Base-by-base conservation (phyloP, 2,797 vertebrate species). In the Paedocypris micromegethes region DNA sequence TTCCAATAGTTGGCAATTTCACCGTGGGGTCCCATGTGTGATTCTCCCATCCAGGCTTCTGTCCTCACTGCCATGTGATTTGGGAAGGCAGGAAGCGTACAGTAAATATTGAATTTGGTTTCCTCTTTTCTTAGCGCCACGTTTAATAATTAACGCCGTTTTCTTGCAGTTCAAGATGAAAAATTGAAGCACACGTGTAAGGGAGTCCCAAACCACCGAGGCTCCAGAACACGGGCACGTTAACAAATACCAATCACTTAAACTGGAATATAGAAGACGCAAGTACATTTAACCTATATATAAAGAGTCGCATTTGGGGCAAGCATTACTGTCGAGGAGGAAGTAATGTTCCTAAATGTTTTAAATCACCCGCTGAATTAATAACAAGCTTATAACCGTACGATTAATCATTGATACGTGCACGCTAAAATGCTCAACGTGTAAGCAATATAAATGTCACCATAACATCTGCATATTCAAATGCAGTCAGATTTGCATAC, bases 41-140 rank as follows among this genome's bases (percentile, higher is more conserved):
- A 70, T 46, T 54, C 39, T 9, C 65, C 45, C 59, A 59, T 58
- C 58, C 63, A 56, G 52, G 4, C 48, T 63, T 42, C 5, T 9
- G 0, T 64, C 44, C 56, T 48, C 8, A 56, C 51, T 49, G 47
- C 5, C 57, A 60, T 54, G 59, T 49, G 76, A 72, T 70, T 65
- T 73, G 55, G 68, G 0, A 23, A 72, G 70, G 54, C 41, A 50
- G 69, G 70, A 78, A 76, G 45, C n/a, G 44, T 37, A 42, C 73
- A 4, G 82, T 87, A 85, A 87, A 88, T 87, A 86, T 83, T 86
- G 77, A 85, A 87, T 87, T 78, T 79, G 71, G 82, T 80, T 77
- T 77, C 44, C 67, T 78, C 75, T 80, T 82, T 83, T 83, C 79
- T 84, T 76, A 81, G 83, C 69, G 74, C 53, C 59, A 64, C 65